These are phyloP conservation scores for Pluvianellus socialis DNA, from an alignment of 2,113 vertebrate species.

Conservation along the genomic window DNA sequence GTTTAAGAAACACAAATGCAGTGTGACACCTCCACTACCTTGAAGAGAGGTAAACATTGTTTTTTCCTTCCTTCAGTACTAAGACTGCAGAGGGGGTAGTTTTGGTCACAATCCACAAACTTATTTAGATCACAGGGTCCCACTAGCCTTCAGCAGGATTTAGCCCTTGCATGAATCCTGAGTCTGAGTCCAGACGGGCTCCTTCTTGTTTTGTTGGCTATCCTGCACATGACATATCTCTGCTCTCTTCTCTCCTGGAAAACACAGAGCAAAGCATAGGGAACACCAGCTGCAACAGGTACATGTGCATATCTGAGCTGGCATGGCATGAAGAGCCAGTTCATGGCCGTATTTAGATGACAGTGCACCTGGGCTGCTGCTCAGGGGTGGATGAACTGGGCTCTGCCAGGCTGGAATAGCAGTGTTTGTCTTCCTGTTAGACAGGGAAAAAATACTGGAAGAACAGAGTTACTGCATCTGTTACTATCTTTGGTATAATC, in stretches of 20 bases:
- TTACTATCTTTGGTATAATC: background rate
- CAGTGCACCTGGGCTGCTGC: background rate
- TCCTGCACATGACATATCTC: background rate
- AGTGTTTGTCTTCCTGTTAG: background rate
- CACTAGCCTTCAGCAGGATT: background rate
- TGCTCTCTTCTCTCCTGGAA: background rate
- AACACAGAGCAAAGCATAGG: background rate
- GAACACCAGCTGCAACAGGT: background rate
- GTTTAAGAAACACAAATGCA: background rate
- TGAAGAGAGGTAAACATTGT: background rate
- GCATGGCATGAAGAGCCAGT: background rate
- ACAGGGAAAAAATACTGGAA: background rate
- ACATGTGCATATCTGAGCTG: background rate
- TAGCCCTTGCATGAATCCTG: background rate
- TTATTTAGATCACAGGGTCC: background rate
- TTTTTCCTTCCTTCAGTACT: background rate
- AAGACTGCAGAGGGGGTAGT: background rate
- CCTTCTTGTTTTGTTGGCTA: background rate
- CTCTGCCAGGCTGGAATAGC: background rate
- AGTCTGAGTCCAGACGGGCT: background rate
- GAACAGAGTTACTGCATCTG: background rate
- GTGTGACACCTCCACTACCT: background rate
- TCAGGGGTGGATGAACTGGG: background rate
- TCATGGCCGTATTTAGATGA: too few relatives aligned
- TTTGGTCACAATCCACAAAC: background rate